Percentiles rank a stretch among this genome's conserved stretches.
phyloP scores from a whole-genome alignment of 2,888 invertebrate species.

The Gortyna flavago region DNA sequence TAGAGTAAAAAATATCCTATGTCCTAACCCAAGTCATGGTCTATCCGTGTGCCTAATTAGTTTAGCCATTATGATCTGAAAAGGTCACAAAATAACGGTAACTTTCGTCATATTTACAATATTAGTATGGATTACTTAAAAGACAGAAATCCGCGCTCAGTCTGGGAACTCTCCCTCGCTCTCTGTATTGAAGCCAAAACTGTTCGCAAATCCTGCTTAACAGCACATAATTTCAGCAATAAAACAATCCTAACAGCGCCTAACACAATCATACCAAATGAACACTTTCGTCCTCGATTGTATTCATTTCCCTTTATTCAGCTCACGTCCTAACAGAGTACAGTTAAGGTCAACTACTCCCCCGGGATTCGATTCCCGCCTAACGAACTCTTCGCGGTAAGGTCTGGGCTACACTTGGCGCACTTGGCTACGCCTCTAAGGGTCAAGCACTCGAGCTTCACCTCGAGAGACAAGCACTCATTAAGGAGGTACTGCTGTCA shows the following conservation, averaged over 20 bases:
- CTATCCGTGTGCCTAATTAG: too few species aligned
- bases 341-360: constrained; percentile 71
- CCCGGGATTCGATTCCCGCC: constrained; percentile 70
- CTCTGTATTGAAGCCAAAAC: not conserved
- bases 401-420: constrained; percentile 52
- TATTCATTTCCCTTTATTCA: constrained; percentile 61
- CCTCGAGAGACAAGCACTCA: constrained; percentile 33
- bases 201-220: not conserved
- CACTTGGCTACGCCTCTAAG: constrained; percentile 14
- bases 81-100: not conserved
- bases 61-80: not conserved
- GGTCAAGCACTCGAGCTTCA: constrained; percentile 26
- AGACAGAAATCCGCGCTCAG: not conserved
- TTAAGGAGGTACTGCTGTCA: constrained; percentile 28
- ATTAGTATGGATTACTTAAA: not conserved
- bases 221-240: constrained; percentile 5
- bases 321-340: constrained; percentile 62
- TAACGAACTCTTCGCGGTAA: constrained; percentile 76
- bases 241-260: not conserved
- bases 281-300: constrained; percentile 52
- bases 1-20: too few species aligned
- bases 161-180: not conserved
- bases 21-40: too few species aligned
- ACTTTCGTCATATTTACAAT: not conserved
- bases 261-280: constrained; percentile 52